Evolutionary conservation across 2,888 invertebrate genomes (phyloP).

Genomic region (Copidosoma aretas): DNA sequence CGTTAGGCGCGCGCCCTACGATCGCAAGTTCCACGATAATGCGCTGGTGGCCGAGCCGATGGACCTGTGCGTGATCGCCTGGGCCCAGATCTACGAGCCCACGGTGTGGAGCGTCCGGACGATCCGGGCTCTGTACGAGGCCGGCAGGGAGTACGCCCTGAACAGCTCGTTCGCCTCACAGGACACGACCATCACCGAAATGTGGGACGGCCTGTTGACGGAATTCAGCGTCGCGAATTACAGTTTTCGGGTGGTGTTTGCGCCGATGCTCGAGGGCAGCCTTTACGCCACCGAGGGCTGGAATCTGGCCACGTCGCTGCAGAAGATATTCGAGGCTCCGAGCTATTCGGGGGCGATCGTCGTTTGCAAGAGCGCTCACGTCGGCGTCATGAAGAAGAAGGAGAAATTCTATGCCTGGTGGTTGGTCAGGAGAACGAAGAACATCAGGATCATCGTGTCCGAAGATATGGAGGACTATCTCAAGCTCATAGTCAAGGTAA

Average conservation of each 20-base stretch:
- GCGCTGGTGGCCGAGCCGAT: slow-evolving; percentile 48
- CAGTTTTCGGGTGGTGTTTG: slow-evolving; percentile 52
- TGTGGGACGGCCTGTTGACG: slow-evolving; percentile 48
- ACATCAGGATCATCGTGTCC: slow-evolving; percentile 51
- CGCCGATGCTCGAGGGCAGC: slow-evolving; percentile 49
- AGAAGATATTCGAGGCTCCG: slow-evolving; percentile 51
- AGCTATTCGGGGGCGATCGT: slow-evolving; percentile 55
- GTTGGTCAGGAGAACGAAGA: slow-evolving; percentile 49
- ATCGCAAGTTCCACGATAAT: slow-evolving; percentile 49
- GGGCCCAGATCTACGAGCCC: slow-evolving; percentile 58
- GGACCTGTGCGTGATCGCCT: slow-evolving; percentile 58
- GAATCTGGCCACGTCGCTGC: slow-evolving; percentile 55
- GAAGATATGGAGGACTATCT: slow-evolving; percentile 51
- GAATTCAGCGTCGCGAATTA: slow-evolving; percentile 58
- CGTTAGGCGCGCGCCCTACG: slow-evolving; percentile 41
- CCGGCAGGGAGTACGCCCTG: slow-evolving; percentile 48
- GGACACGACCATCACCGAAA: slow-evolving; percentile 49
- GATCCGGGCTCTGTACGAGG: slow-evolving; percentile 52
- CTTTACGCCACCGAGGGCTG: slow-evolving; percentile 51
- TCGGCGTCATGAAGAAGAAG: slow-evolving; percentile 52
- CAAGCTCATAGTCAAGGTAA: slow-evolving; percentile 44
- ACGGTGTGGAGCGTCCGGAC: slow-evolving; percentile 53
- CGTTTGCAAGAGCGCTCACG: slow-evolving; percentile 50
- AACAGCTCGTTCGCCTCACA: slow-evolving; percentile 51
- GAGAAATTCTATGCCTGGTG: slow-evolving; percentile 58